Evolutionary conservation across 2,797 vertebrate species (phyloP).

Genomic region (Distichodus sexfasciatus): DNA sequence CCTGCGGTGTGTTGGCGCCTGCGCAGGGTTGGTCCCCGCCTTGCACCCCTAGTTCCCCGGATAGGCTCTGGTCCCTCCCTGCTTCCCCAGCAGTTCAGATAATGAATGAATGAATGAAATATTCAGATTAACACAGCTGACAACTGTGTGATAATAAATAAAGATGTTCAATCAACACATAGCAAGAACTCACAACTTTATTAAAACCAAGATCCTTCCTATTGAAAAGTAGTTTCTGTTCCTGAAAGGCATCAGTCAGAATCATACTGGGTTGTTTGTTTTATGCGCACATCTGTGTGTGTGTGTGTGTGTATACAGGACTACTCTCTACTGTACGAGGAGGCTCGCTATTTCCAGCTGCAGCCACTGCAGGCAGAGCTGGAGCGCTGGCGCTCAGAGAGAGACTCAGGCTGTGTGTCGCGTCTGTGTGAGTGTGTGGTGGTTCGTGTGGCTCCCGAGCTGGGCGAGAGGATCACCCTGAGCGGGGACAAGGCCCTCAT

Average conservation of each 20-base stretch:
- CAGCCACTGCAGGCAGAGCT: conserved; percentile 87
- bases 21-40: too few species aligned
- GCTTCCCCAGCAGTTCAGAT: too few species aligned
- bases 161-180: too few species aligned
- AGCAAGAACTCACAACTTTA: too few species aligned
- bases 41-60: too few species aligned
- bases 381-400: conserved; percentile 87
- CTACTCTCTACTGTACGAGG: conserved; percentile 91
- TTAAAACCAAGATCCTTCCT: too few species aligned
- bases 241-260: background rate
- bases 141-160: too few species aligned
- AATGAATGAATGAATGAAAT: too few species aligned
- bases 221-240: too few species aligned
- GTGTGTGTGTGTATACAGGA: conserved; percentile 72
- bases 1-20: too few species aligned
- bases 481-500: conserved; percentile 85
- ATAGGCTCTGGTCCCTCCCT: too few species aligned
- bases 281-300: background rate
- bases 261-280: background rate
- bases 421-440: conserved; percentile 86
- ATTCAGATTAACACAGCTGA: too few species aligned
- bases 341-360: conserved; percentile 93
- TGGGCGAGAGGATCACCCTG: conserved; percentile 88
- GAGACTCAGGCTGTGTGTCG: conserved; percentile 71
- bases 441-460: conserved; percentile 86